Percentiles rank a stretch among this genome's conserved stretches.
Evolutionary conservation across 2,797 vertebrate genomes (phyloP).

Genomic region (Calcarius lapponicus): DNA sequence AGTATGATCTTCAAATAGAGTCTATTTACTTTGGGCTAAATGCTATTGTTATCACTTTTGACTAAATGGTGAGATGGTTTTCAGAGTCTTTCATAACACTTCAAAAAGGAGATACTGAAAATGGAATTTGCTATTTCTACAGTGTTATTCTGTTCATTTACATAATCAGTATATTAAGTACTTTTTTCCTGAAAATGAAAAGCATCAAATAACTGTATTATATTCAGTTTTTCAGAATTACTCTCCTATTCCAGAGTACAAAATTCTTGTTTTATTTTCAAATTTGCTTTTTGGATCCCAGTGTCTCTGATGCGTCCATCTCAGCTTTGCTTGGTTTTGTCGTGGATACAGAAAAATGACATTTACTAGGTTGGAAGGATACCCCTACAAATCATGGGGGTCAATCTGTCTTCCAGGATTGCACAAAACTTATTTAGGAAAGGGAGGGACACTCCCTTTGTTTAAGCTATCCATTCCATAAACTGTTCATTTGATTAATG

Average conservation of each 20-base stretch:
- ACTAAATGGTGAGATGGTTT: neutral
- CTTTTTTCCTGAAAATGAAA: neutral
- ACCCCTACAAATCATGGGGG: neutral
- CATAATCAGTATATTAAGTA: neutral
- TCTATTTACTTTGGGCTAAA: conserved; percentile 9
- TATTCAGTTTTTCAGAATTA: neutral
- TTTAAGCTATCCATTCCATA: neutral
- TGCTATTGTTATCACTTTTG: neutral
- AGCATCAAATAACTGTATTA: neutral
- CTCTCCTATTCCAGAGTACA: neutral
- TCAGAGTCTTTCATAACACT: neutral
- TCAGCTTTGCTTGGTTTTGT: neutral
- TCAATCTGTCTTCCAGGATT: neutral
- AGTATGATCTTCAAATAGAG: conserved; percentile 9
- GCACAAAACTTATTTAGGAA: neutral
- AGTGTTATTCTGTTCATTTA: neutral
- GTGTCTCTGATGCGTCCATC: neutral
- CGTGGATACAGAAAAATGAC: neutral
- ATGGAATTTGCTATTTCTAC: neutral
- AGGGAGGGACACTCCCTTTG: neutral
- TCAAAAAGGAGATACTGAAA: conserved; percentile 10
- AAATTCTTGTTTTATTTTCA: neutral
- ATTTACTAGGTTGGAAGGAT: neutral
- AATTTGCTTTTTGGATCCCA: neutral
- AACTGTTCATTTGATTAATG: neutral